These are phyloP conservation scores for Lordiphosa fenestrarum DNA, from an alignment of 2,888 invertebrate genomes.

Conservation along the genomic window DNA sequence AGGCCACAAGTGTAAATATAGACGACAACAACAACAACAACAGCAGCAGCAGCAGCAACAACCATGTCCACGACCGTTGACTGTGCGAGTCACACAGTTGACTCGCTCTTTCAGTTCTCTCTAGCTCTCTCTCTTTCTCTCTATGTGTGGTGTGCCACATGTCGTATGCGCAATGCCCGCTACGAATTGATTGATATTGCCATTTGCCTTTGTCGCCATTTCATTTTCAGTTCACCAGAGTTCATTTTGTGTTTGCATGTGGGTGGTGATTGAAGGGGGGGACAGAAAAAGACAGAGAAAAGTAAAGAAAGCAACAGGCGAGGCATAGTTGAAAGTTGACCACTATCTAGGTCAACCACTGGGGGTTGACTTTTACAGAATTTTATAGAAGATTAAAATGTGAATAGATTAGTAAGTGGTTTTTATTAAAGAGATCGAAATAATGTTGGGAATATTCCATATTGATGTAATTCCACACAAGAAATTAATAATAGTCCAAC, in stretches of 20 bases:
- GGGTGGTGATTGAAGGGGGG: conserved; percentile 12
- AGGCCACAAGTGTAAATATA: conserved; percentile 77
- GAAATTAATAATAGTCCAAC: no score
- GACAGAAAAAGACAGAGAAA: neutral
- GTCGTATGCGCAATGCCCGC: conserved; percentile 22
- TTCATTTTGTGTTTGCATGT: conserved; percentile 37
- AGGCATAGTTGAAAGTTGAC: no score
- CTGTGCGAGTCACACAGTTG: conserved; percentile 55
- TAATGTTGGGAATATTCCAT: no score
- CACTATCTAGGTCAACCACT: no score
- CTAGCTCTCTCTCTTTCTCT: conserved; percentile 1
- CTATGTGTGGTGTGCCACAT: conserved; percentile 10
- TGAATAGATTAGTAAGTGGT: no score
- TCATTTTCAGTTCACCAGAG: conserved; percentile 67
- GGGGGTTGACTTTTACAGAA: no score
- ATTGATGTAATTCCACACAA: no score
- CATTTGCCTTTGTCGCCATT: conserved; percentile 62
- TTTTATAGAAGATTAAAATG: no score
- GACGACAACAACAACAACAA: conserved; percentile 57
- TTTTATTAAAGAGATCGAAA: no score
- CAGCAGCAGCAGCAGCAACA: conserved; percentile 27
- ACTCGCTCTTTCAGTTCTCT: conserved; percentile 1
- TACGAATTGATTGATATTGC: conserved; percentile 43
- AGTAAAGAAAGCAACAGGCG: neutral
- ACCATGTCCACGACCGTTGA: conserved; percentile 70